These are phyloP conservation scores for Corvus cornix DNA, from an alignment of 2,113 vertebrate species.

Conservation along the genomic window DNA sequence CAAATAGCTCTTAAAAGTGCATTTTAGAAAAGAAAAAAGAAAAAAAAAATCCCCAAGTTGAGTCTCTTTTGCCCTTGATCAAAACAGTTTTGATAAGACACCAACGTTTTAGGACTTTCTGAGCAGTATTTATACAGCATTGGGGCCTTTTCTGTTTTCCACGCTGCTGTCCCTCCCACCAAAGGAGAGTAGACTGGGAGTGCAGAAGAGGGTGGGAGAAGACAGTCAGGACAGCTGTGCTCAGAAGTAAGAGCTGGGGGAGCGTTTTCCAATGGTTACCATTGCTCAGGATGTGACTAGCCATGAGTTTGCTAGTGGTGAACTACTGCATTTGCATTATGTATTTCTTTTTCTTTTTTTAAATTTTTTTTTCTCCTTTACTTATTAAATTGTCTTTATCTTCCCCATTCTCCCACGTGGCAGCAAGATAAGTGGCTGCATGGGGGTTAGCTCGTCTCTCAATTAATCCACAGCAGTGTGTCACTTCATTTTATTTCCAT, in stretches of 20 bases:
- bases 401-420: neutral
- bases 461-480: neutral
- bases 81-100: neutral
- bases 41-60: neutral
- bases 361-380: too few relatives aligned
- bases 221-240: neutral
- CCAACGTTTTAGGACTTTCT: accelerated
- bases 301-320: neutral
- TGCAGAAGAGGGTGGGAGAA: neutral
- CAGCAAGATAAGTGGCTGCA: neutral
- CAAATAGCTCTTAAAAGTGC: too few relatives aligned
- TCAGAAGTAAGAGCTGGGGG: neutral
- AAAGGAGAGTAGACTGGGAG: neutral
- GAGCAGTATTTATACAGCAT: neutral
- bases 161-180: accelerated
- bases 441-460: neutral
- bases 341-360: accelerated
- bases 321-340: neutral
- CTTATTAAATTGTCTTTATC: neutral
- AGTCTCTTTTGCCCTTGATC: neutral
- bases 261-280: neutral
- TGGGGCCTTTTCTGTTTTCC: neutral
- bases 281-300: neutral
- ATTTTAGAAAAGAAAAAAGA: neutral
- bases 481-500: neutral